These are phyloP conservation scores for Bryconaethiops microstoma DNA, from an alignment of 2,797 vertebrate genomes.

Conservation along the genomic window DNA sequence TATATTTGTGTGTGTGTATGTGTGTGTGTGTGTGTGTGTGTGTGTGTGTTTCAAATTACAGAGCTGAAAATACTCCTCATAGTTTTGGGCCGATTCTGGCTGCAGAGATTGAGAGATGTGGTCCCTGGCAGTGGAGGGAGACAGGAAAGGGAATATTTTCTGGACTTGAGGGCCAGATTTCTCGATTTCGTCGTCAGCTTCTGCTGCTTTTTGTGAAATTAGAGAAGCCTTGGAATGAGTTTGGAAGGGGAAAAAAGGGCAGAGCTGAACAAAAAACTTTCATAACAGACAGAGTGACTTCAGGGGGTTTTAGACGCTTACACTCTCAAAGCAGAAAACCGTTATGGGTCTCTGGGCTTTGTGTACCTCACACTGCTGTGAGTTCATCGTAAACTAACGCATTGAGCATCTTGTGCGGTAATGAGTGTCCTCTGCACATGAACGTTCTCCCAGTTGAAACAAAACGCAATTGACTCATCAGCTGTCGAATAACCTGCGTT, in stretches of 20 bases:
- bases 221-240: constrained; percentile 76
- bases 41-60: constrained; percentile 81
- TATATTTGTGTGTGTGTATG: not conserved
- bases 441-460: too few relatives aligned
- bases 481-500: too few relatives aligned
- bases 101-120: constrained; percentile 75
- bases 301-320: constrained; percentile 43
- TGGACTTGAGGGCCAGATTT: constrained; percentile 75
- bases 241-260: constrained; percentile 66
- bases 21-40: constrained; percentile 47
- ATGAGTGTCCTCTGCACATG: too few relatives aligned
- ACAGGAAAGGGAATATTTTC: constrained; percentile 81
- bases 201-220: constrained; percentile 81
- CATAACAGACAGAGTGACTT: constrained; percentile 56
- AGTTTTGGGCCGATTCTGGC: constrained; percentile 78
- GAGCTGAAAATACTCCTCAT: constrained; percentile 85
- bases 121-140: constrained; percentile 73
- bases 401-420: not conserved
- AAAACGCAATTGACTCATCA: too few relatives aligned
- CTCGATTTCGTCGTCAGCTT: constrained; percentile 72
- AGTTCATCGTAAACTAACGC: not conserved
- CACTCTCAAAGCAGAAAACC: constrained; percentile 7
- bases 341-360: constrained; percentile 24
- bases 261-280: constrained; percentile 69
- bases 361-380: not conserved